Base-by-base conservation (phyloP, 35 echinoderm and acorn worm genomes). In the Heliocidaris erythrogramma region DNA sequence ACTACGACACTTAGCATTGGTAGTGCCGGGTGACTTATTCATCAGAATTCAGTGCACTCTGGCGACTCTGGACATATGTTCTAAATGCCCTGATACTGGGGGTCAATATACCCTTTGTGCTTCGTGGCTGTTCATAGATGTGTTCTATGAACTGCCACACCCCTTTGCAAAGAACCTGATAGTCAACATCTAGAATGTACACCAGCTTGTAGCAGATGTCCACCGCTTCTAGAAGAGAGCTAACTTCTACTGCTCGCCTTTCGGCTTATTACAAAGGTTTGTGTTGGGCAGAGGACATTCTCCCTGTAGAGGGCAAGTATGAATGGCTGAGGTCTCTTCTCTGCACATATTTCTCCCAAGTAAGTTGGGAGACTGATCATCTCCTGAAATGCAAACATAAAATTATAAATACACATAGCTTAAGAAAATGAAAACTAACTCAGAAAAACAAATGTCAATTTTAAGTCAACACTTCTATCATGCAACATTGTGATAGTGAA, bases 321-420 rank as follows among this genome's bases (percentile, higher is more conserved):
- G 85, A 86, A 86, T 86, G 85, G 85, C 85, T 86, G 85, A 86
- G 85, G 85, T 86, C 85, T 86, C 85, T 86, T 86, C 85, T 86
- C 85, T 86, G 85, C 85, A 86, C 85, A 7, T 86, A 86, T 86
- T 86, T 86, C 85, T 86, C 85, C 85, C 85, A 86, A 86, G 85
- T 86, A 86, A 86, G 85, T 86, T 86, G 85, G 85, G 85, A 86
- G 85, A 86, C 8, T 86, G 85, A 86, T 86, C 85, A 86, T 86
- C 85, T 86, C 85, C 85, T 86, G 85, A 86, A 86, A 86, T 11
- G 85, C 85, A 86, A 86, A 86, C 85, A 86, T 86, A 86, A 86
- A 86, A 86, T 86, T 86, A 86, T 86, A 86, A 86, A 86, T 86
- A 86, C 85, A 86, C 85, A 86, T 86, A 86, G 85, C 85, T 86